These are phyloP conservation scores for Pithys albifrons DNA, from an alignment of 2,113 vertebrate genomes.

Conservation along the genomic window DNA sequence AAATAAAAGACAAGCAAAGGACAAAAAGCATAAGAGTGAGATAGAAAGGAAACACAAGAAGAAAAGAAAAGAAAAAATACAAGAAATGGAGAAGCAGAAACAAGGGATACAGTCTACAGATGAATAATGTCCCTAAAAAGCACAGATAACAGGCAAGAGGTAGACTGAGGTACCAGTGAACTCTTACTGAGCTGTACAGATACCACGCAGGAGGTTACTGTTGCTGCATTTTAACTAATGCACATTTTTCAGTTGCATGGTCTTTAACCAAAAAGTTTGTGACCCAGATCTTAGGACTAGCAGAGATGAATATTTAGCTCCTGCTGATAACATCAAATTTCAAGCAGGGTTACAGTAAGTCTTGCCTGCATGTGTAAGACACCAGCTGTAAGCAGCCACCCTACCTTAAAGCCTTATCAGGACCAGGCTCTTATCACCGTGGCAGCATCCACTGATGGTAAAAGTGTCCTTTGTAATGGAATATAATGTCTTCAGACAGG, in stretches of 20 bases:
- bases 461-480: neutral
- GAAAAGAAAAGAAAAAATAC: slow-evolving; percentile 73
- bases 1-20: slow-evolving; percentile 79
- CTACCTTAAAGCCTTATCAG: slow-evolving; percentile 13
- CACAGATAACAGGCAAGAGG: slow-evolving; percentile 60
- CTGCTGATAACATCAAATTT: neutral
- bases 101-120: slow-evolving; percentile 75
- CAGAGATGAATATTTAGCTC: neutral
- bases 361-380: neutral
- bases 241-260: neutral
- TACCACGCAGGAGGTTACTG: slow-evolving; percentile 22
- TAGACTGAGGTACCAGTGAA: slow-evolving; percentile 36
- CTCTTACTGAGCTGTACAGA: slow-evolving; percentile 24
- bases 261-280: neutral
- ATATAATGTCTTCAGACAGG: slow-evolving; percentile 1
- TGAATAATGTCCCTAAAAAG: slow-evolving; percentile 68
- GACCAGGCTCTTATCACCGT: slow-evolving; percentile 15
- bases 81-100: slow-evolving; percentile 79
- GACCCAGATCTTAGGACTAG: neutral
- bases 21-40: slow-evolving; percentile 78
- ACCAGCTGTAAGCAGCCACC: slow-evolving; percentile 24
- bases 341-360: neutral
- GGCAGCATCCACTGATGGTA: slow-evolving; percentile 14
- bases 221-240: neutral
- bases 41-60: slow-evolving; percentile 71